Evolutionary conservation across 2,888 invertebrate species (phyloP).

Genomic region (Oegoconia quadripuncta): DNA sequence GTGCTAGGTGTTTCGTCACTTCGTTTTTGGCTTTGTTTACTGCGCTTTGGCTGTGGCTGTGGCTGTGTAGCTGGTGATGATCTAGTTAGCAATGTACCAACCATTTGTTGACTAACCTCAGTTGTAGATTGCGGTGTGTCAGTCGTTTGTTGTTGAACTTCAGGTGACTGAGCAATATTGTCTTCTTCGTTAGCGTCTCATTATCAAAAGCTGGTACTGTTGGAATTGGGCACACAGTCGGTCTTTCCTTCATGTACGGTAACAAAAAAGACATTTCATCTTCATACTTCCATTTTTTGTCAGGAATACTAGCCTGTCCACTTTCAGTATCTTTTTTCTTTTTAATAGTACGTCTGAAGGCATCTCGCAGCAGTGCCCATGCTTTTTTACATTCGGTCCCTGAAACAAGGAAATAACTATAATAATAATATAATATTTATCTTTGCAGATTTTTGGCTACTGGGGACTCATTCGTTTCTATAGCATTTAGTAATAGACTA

Average conservation of each 20-base stretch:
- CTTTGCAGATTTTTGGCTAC: too few species aligned
- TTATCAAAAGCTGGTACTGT: constrained; percentile 13
- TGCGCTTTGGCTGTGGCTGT: constrained; percentile 8
- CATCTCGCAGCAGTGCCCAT: constrained; percentile 17
- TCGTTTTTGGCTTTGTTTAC: constrained; percentile 10
- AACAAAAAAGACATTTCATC: constrained; percentile 24
- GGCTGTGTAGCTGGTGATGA: constrained; percentile 11
- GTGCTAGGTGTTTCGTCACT: not conserved
- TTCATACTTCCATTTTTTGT: constrained; percentile 24
- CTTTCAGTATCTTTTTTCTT: constrained; percentile 3
- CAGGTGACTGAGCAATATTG: constrained; percentile 9
- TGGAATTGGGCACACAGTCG: constrained; percentile 13
- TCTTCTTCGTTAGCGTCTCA: constrained; percentile 15
- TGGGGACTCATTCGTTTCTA: too few species aligned
- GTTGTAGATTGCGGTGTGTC: constrained; percentile 10
- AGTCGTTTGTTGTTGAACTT: constrained; percentile 4
- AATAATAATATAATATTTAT: too few species aligned
- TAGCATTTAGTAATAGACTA: too few species aligned
- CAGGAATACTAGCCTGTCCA: constrained; percentile 5
- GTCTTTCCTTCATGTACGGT: constrained; percentile 20
- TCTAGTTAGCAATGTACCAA: constrained; percentile 8
- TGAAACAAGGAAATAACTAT: constrained; percentile 15
- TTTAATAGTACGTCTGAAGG: constrained; percentile 18
- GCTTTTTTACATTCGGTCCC: constrained; percentile 20
- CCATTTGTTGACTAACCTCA: constrained; percentile 5